Evolutionary conservation across 2,888 invertebrate species (phyloP), one percentile per base, ranked within the genome.

Genomic region (Napeogenes sylphis): DNA sequence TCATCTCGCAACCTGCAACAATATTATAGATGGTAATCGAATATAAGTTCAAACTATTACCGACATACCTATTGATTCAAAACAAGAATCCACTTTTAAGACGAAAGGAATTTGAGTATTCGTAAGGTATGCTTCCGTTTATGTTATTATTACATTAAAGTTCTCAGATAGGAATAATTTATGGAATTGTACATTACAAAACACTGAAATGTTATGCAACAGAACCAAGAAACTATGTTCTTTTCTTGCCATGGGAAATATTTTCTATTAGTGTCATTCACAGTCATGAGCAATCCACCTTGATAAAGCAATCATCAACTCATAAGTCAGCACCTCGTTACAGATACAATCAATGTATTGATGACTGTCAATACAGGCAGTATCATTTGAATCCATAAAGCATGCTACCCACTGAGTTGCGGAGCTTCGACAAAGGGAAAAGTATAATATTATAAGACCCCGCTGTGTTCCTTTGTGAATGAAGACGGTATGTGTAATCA

Each of bases 1-100:
- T 97, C 96, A 84, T 97, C 97, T 78, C 96, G 93, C 91, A 97
- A 93, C 93, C 96, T 96, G 93, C 63, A 94, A 94, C 91, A 91
- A 91, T 32, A 46, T 30, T 10, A 12, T 30, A 30, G 6, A 10
- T 8, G n/a, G n/a, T 12, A 51, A 51, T 30, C 10, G 30, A 51
- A 51, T 4, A 51, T 30, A 47, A 14, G 2, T 35, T 3, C 10
- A 42, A 42, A 10, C 8, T 10, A 42, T 42, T 12, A 42, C 6
- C 6, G 6, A 5, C 6, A 35, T 35, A 5, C 3, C 42, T 42
- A 42, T 42, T 42, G 42, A 42, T 42, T 42, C 42, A 8, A 3
- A 6, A 42, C 42, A 10, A 42, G 42, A 56, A 56, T 33, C 57
- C 45, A 60, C 46, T 55, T 38, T 33, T 61, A 64, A 65, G 59